Conservation (phyloP, 2,113 vertebrate species). For the Lanius ludovicianus region DNA sequence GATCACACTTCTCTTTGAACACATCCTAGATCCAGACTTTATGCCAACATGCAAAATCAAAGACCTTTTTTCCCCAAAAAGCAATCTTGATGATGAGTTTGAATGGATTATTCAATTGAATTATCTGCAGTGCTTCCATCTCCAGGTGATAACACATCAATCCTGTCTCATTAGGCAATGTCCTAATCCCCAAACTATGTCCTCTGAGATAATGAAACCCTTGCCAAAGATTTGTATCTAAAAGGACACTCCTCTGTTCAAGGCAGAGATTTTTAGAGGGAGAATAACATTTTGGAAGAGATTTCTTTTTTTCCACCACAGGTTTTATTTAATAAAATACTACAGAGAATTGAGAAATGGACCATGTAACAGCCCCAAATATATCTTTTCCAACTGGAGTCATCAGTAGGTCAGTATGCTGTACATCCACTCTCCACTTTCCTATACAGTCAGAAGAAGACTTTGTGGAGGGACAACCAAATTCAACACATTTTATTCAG, state of each 20-base stretch:
- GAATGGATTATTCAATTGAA: no score
- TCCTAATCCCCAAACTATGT: neutral
- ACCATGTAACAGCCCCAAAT: neutral
- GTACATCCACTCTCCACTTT: neutral
- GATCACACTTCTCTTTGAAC: neutral
- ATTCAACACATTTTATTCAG: neutral
- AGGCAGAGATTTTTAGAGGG: neutral
- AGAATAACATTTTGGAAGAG: neutral
- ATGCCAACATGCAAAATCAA: neutral
- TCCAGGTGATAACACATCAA: neutral
- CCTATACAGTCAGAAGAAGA: neutral
- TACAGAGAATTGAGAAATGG: neutral
- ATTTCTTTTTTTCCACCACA: neutral
- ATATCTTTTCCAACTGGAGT: neutral
- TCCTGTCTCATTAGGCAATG: neutral
- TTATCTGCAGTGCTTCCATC: neutral
- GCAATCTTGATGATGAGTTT: neutral
- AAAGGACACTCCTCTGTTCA: neutral
- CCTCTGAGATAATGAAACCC: neutral
- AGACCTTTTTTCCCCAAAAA: neutral
- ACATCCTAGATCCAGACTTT: neutral
- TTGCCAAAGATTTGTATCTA: neutral
- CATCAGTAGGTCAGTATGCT: neutral
- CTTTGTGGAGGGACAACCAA: neutral
- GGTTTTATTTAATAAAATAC: neutral